Evolutionary conservation across 2,797 vertebrate genomes (phyloP).

Genomic region (Esox lucius): DNA sequence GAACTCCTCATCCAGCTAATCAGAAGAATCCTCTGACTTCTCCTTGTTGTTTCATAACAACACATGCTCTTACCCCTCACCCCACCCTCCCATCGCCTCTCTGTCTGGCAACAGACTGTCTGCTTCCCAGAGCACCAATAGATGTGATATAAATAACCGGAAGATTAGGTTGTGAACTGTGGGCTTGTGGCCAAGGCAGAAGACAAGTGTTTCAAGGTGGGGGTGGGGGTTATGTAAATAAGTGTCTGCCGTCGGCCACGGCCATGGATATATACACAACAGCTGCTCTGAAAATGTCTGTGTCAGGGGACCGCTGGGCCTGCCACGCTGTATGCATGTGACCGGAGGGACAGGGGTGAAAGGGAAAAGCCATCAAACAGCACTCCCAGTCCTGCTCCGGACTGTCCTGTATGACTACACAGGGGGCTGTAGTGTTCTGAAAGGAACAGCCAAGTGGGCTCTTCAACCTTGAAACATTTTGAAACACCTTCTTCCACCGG

Average conservation of each 20-base stretch:
- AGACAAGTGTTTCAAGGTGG: conserved; percentile 12
- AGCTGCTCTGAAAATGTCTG: conserved; percentile 52
- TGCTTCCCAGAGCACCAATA: neutral
- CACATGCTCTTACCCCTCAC: neutral
- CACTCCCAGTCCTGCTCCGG: neutral
- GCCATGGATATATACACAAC: neutral
- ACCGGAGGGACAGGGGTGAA: conserved; percentile 34
- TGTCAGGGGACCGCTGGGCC: conserved; percentile 7
- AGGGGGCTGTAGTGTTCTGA: neutral
- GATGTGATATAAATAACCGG: conserved; percentile 6
- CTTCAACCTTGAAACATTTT: neutral
- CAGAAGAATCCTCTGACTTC: neutral
- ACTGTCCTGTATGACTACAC: neutral
- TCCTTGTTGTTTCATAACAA: neutral
- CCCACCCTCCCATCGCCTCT: neutral
- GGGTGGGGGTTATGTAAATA: conserved; percentile 35
- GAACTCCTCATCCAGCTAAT: neutral
- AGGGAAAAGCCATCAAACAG: conserved; percentile 27
- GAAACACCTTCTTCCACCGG: conserved; percentile 5
- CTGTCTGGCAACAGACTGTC: neutral
- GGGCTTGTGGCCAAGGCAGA: conserved; percentile 10
- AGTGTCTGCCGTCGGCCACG: conserved; percentile 15
- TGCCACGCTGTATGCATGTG: conserved; percentile 34
- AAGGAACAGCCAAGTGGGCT: neutral
- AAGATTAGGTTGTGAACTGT: neutral